These are phyloP conservation scores for Heliconius congener DNA, from an alignment of 1,140 invertebrate genomes.

Conservation along the genomic window DNA sequence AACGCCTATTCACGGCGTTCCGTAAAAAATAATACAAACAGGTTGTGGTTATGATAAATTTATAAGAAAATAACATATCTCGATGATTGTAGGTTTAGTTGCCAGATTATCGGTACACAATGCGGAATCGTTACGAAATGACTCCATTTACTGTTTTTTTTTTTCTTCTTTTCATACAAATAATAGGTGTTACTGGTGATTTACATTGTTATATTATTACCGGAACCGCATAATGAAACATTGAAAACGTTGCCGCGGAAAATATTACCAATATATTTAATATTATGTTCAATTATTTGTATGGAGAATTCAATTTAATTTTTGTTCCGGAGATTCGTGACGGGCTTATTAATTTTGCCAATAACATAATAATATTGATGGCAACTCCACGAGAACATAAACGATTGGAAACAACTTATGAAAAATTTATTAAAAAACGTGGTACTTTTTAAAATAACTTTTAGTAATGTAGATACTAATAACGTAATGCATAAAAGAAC, in stretches of 20 bases:
- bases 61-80: conserved; percentile 70
- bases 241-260: conserved; percentile 42
- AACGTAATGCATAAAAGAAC: neutral
- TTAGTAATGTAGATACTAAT: too few species aligned
- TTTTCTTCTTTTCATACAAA: conserved; percentile 42
- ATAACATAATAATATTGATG: conserved; percentile 13
- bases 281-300: conserved; percentile 28
- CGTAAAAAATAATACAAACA: conserved; percentile 64
- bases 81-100: conserved; percentile 66
- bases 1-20: conserved; percentile 71
- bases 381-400: neutral
- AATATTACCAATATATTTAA: conserved; percentile 37
- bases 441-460: neutral
- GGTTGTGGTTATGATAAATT: conserved; percentile 72
- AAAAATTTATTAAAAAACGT: conserved; percentile 9
- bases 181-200: conserved; percentile 73
- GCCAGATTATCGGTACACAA: conserved; percentile 69
- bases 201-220: conserved; percentile 70
- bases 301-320: conserved; percentile 35
- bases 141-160: conserved; percentile 72
- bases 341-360: conserved; percentile 22
- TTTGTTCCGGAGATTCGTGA: conserved; percentile 28
- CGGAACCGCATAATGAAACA: conserved; percentile 60
- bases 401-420: conserved; percentile 7
- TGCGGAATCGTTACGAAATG: conserved; percentile 67